Base-by-base conservation (phyloP, 2,797 vertebrate species). In the Margarornis squamiger region DNA sequence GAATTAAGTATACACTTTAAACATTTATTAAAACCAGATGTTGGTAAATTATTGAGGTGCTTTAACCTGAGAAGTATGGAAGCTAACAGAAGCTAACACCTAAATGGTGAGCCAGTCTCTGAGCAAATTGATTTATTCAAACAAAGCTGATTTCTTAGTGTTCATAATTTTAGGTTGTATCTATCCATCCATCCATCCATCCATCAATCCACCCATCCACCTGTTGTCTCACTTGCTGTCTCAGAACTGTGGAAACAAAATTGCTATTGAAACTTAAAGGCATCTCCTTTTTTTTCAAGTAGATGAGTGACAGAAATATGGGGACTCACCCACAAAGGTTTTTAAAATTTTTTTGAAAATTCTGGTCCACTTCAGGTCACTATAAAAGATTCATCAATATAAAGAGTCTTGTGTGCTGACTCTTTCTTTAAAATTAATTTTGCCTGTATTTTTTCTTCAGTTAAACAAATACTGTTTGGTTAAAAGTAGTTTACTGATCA, bases 151-250 rank as follows among this genome's bases (percentile, higher is more conserved):
- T 77, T 61, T 93, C 20, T 45, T 41, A 51, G 3, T 13, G 39
- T 36, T 67, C 23, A 51, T 30, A 54, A 75, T 75, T 78, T 77
- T 72, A 68, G n/a, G 8, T 59, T 51, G 12, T 20, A 22, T 54
- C 21, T 9, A 49, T 32, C 13, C 34, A 46, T 58, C 15, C 43
- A 26, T 65, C 62, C 32, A 38, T 55, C 32, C 67, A 54, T 30
- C n/a, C 23, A 54, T 52, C 29, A 41, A 12, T 34, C 10, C 27
- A 39, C 1, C 17, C 10, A 55, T 1, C 9, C 1, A 54, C 1
- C 3, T 45, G 32, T 74, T 79, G 9, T 74, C 30, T 14, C 27
- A 48, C 9, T 62, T 79, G 6, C 7, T 71, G 24, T 22, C 26
- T 7, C 23, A 67, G 9, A 86, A 54, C 9, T 52, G 6, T 30